phyloP scores from a whole-genome alignment of 2,888 invertebrate species.

The Papilio elwesi region DNA sequence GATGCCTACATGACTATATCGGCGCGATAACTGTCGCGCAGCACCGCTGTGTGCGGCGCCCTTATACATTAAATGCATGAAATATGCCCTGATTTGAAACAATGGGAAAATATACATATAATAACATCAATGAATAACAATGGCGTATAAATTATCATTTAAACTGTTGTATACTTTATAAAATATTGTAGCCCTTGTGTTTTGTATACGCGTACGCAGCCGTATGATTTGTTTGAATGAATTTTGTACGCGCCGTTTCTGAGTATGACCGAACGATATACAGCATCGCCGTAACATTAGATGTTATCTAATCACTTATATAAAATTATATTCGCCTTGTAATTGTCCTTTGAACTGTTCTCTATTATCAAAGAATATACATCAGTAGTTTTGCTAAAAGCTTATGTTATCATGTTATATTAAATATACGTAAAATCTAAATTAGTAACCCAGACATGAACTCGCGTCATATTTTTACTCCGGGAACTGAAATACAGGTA shows the following conservation, averaged over 20 bases:
- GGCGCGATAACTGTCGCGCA: conserved; percentile 46
- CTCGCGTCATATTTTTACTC: neutral
- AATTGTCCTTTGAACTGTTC: too few relatives aligned
- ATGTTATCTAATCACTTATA: too few relatives aligned
- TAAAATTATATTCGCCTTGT: too few relatives aligned
- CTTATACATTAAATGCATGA: conserved; percentile 82
- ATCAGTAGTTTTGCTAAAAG: neutral
- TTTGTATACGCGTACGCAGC: conserved; percentile 62
- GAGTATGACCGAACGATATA: neutral
- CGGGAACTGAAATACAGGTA: too few relatives aligned
- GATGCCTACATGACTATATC: conserved; percentile 39
- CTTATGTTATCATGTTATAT: neutral
- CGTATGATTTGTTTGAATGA: conserved; percentile 67
- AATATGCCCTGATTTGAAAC: conserved; percentile 85
- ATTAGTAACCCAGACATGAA: neutral
- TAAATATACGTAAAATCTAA: neutral
- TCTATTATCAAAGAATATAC: too few relatives aligned
- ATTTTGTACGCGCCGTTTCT: conserved; percentile 48
- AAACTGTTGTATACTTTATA: conserved; percentile 84
- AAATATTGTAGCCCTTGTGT: conserved; percentile 80
- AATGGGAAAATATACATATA: conserved; percentile 85
- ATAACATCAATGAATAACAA: conserved; percentile 85
- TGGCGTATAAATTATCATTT: conserved; percentile 84
- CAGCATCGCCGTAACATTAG: too few relatives aligned
- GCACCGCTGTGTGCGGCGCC: conserved; percentile 54